These are phyloP conservation scores for Metopolophium dirhodum DNA, from an alignment of 1,140 invertebrate genomes.

Conservation along the genomic window DNA sequence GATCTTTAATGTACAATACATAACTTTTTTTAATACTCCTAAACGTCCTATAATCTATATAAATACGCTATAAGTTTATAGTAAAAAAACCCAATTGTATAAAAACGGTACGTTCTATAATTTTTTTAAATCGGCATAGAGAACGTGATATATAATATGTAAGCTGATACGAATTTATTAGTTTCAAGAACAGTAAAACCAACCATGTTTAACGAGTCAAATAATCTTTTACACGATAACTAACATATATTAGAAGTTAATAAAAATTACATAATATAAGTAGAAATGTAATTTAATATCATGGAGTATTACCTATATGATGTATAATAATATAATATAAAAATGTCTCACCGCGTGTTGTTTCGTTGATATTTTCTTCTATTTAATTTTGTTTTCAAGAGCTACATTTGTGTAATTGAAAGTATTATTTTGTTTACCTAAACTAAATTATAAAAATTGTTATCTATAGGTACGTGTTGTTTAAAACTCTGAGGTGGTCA, in stretches of 20 bases:
- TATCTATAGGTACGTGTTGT: not conserved
- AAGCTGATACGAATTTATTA: not conserved
- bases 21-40: not conserved
- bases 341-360: not conserved
- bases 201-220: not conserved
- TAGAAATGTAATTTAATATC: constrained; percentile 6
- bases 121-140: not conserved
- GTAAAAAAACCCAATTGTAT: not conserved
- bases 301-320: not conserved
- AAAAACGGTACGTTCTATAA: not conserved
- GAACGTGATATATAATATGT: not conserved
- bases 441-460: not conserved
- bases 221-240: not conserved
- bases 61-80: not conserved
- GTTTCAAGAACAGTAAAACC: not conserved
- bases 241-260: not conserved
- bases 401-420: not conserved
- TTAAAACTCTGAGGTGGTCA: not conserved
- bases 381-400: not conserved
- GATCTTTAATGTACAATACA: not conserved
- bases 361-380: not conserved
- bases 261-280: not conserved
- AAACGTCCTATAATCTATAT: not conserved
- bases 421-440: not conserved
- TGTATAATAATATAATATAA: not conserved